A percentile compares a stretch with the other conserved stretches of the same genome.
These are phyloP conservation scores for Vulpes ferrilata DNA, from an alignment of 2,113 vertebrate species.

Conservation along the genomic window DNA sequence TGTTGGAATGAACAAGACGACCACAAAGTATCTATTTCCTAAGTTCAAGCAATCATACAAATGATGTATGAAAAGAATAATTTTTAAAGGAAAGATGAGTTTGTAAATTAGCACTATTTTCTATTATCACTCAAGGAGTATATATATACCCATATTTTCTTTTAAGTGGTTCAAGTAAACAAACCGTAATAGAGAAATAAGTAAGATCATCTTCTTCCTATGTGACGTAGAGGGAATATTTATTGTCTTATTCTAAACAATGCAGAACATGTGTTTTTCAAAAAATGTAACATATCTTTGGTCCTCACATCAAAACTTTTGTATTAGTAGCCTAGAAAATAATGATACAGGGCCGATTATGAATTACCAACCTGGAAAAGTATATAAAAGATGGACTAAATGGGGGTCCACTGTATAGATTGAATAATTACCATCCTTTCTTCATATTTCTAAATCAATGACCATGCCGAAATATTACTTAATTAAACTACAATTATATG, in stretches of 20 bases:
- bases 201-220: background rate
- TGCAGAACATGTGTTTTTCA: background rate
- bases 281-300: background rate
- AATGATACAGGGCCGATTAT: background rate
- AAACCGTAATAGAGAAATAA: background rate
- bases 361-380: background rate
- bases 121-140: background rate
- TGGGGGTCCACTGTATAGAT: background rate
- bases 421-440: background rate
- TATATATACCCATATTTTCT: background rate
- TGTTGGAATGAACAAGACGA: background rate
- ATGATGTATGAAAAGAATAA: background rate
- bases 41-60: background rate
- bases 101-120: background rate
- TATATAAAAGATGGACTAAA: background rate
- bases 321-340: background rate
- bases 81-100: background rate
- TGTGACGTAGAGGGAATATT: background rate
- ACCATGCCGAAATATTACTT: background rate
- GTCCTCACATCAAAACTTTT: background rate
- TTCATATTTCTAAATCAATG: background rate
- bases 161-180: background rate
- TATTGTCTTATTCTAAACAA: background rate
- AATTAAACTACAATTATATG: background rate
- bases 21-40: background rate